Evolutionary conservation across 2,888 invertebrate genomes (phyloP).

Genomic region (Zaprionus lineosus): DNA sequence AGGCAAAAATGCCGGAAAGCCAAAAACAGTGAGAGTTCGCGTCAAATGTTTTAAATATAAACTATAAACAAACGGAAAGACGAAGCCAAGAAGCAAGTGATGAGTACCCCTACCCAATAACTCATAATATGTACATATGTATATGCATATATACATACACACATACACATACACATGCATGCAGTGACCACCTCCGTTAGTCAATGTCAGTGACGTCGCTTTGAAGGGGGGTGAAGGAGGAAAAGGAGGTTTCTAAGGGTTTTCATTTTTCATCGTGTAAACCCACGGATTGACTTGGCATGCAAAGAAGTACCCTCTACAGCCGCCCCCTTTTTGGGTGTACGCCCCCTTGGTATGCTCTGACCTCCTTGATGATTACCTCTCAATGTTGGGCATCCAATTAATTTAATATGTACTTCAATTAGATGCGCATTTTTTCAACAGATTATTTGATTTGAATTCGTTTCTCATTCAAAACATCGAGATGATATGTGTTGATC

Average conservation of each 20-base stretch:
- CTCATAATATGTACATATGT: no score
- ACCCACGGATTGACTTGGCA: no score
- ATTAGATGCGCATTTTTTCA: slow-evolving; percentile 43
- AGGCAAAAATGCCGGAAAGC: slow-evolving; percentile 44
- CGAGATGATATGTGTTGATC: slow-evolving; percentile 7
- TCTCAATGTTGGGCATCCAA: slow-evolving; percentile 41
- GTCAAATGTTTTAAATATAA: slow-evolving; percentile 66
- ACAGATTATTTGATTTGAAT: slow-evolving; percentile 29
- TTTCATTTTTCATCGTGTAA: no score
- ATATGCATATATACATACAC: no score
- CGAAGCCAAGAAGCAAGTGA: slow-evolving; percentile 17
- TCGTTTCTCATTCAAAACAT: slow-evolving; percentile 32
- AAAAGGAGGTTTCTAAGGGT: no score
- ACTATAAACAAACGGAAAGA: slow-evolving; percentile 39
- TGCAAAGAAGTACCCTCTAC: no score
- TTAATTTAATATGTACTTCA: slow-evolving; percentile 39
- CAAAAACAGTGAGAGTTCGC: slow-evolving; percentile 57
- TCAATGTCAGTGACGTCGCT: no score
- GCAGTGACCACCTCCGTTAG: no score
- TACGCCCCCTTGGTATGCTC: slow-evolving; percentile 12
- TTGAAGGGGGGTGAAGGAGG: no score
- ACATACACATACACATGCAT: no score
- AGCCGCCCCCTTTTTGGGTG: not conserved
- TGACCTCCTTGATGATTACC: slow-evolving; percentile 16
- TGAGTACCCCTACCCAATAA: not conserved